Evolutionary conservation across 2,888 invertebrate genomes (phyloP).

Genomic region (Lacanobia oleracea): DNA sequence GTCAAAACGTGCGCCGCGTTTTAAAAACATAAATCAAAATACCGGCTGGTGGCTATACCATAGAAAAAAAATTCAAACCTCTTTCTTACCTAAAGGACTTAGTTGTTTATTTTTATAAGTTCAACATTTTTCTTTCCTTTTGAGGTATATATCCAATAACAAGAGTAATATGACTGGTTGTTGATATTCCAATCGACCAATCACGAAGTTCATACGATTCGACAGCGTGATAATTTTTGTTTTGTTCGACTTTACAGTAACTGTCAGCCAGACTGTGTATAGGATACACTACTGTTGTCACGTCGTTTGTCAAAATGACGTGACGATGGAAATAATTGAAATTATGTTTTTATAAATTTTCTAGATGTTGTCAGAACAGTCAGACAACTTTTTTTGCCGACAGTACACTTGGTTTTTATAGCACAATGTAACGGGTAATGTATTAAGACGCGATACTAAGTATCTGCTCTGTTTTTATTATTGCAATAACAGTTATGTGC

Average conservation of each 20-base stretch:
- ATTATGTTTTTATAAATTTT: not conserved
- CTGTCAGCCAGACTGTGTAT: too few species aligned
- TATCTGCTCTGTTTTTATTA: constrained; percentile 56
- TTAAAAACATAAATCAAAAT: too few species aligned
- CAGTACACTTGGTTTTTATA: constrained; percentile 65
- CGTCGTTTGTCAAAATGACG: not conserved
- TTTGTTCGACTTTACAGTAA: not conserved
- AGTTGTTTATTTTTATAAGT: too few species aligned
- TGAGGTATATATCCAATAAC: not conserved
- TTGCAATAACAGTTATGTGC: constrained; percentile 51
- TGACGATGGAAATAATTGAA: accelerated
- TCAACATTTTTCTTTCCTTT: too few species aligned
- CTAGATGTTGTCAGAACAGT: not conserved
- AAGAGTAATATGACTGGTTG: not conserved
- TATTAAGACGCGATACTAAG: constrained; percentile 59
- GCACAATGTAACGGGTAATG: constrained; percentile 66
- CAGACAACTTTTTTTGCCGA: not conserved
- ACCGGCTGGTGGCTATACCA: too few species aligned
- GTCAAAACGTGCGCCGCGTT: too few species aligned
- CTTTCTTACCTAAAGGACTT: too few species aligned
- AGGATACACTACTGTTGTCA: too few species aligned
- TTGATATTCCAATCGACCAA: not conserved
- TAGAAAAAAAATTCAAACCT: too few species aligned
- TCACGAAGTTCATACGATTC: not conserved
- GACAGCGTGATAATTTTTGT: not conserved